Evolutionary conservation across 2,113 vertebrate genomes (phyloP), one percentile per base, ranked within the genome.

Genomic region (Mystacornis crossleyi): DNA sequence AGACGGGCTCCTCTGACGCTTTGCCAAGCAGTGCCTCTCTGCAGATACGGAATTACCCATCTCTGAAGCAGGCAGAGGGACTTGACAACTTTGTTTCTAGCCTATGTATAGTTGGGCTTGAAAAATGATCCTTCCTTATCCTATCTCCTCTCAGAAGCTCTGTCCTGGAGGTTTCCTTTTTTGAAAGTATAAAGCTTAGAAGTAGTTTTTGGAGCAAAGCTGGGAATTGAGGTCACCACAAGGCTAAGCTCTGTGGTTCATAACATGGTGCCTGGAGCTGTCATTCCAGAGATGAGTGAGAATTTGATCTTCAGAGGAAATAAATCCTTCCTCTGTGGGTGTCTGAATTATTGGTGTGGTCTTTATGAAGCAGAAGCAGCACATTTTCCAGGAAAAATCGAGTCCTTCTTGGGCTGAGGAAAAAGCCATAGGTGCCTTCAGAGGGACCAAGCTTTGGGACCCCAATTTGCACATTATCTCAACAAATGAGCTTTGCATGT

Each of bases 1-100:
- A 42, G 28, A 28, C 0, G 0, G 29, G 31, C 38, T 48, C 17
- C 47, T 38, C 18, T 57, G 57, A 15, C 1, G 18, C 48, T 83
- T 67, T 69, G 67, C 75, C 7, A 19, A 50, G 51, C 3, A 3
- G 18, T 43, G 28, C 51, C 36, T 40, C 34, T 69, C 70, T 79
- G 57, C 58, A n/a, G 55, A 45, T 16, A 14, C 12, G 25, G 28
- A 57, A n/a, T 43, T 43, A 21, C 28, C 7, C 12, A 24, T 2
- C 1, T 48, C 55, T 81, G 45, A 45, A 78, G 45, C 18, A 87
- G 21, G 18, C n/a, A 57, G 55, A 71, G 33, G 2, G n/a, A 29
- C 29, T 64, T 58, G 11, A 65, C 31, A 50, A 12, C 54, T 69
- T 60, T 7, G 10, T 57, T 82, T 82, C 57, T 51, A 10, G 40